These are phyloP conservation scores for Malacoctenus gilli DNA, from an alignment of 2,797 vertebrate species.

Conservation along the genomic window DNA sequence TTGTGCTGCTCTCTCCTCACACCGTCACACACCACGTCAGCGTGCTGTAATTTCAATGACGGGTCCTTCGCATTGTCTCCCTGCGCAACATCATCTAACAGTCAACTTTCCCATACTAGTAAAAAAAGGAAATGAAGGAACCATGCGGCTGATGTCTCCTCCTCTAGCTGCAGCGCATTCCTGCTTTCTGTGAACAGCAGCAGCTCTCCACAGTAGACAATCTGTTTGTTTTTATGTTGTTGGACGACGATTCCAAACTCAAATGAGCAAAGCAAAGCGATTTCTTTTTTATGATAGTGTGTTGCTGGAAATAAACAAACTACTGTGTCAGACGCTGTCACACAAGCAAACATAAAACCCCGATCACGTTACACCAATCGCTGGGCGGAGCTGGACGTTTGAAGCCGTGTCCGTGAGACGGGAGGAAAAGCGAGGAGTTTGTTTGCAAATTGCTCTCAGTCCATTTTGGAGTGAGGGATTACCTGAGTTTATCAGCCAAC, in stretches of 20 bases:
- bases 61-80: conserved; percentile 17
- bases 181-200: conserved; percentile 25
- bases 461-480: conserved; percentile 35
- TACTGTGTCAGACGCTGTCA: conserved; percentile 1
- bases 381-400: not conserved
- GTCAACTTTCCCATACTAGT: conserved; percentile 18
- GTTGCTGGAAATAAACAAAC: conserved; percentile 24
- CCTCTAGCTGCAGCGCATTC: conserved; percentile 37
- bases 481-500: conserved; percentile 42
- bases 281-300: conserved; percentile 4
- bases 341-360: not conserved
- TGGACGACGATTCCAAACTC: conserved; percentile 9
- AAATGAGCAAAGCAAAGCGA: conserved; percentile 3
- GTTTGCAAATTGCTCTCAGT: conserved; percentile 28
- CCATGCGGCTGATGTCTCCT: conserved; percentile 43
- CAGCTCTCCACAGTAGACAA: conserved; percentile 4
- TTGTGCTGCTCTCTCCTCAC: conserved; percentile 24
- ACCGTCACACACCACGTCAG: conserved; percentile 26
- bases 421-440: conserved; percentile 19
- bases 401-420: conserved; percentile 10
- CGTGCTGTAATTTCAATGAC: conserved; percentile 14
- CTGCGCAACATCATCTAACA: conserved; percentile 26
- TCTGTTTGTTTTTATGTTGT: conserved; percentile 18
- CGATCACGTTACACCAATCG: not conserved
- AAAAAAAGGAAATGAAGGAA: conserved; percentile 49